A percentile compares a stretch with the other conserved stretches of the same genome.
Conservation (phyloP, 2,888 invertebrate species). For the Cordilura impudica region DNA sequence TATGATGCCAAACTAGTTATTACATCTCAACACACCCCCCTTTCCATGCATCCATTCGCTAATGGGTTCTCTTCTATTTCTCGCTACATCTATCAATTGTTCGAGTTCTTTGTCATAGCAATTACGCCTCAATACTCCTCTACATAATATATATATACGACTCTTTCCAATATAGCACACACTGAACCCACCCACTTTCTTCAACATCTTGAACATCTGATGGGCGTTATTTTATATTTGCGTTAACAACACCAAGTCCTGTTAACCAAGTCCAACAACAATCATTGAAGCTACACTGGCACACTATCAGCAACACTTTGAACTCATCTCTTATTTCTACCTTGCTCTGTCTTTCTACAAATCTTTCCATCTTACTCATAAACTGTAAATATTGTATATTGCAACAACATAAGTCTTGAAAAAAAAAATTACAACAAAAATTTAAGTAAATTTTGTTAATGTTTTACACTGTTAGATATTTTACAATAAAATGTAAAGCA, state of each 20-base stretch:
- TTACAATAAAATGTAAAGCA: slow-evolving; percentile 25
- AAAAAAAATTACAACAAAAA: slow-evolving; percentile 47
- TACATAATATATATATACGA: not conserved
- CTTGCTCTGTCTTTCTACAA: not conserved
- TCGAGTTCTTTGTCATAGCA: slow-evolving; percentile 4
- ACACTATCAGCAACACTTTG: slow-evolving; percentile 51
- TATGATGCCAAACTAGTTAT: slow-evolving; percentile 59
- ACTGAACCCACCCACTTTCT: slow-evolving; percentile 9
- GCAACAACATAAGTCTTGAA: slow-evolving; percentile 53
- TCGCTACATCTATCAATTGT: not conserved
- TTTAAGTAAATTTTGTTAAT: slow-evolving; percentile 52
- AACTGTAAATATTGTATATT: slow-evolving; percentile 57
- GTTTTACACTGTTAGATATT: slow-evolving; percentile 43
- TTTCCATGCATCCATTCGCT: not conserved
- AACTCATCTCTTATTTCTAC: not conserved
- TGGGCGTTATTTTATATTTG: not conserved
- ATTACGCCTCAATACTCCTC: not conserved
- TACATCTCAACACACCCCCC: slow-evolving; percentile 6
- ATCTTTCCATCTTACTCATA: slow-evolving; percentile 37
- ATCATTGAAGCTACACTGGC: slow-evolving; percentile 63
- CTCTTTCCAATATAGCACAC: slow-evolving; percentile 36
- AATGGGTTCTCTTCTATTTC: not conserved
- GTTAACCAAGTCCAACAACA: slow-evolving; percentile 66
- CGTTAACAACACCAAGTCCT: slow-evolving; percentile 15
- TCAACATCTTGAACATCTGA: slow-evolving; percentile 20